A percentile compares a stretch with the other conserved stretches of the same genome.
These are phyloP conservation scores for Cotesia glomerata DNA, from an alignment of 1,140 invertebrate species.

Conservation along the genomic window DNA sequence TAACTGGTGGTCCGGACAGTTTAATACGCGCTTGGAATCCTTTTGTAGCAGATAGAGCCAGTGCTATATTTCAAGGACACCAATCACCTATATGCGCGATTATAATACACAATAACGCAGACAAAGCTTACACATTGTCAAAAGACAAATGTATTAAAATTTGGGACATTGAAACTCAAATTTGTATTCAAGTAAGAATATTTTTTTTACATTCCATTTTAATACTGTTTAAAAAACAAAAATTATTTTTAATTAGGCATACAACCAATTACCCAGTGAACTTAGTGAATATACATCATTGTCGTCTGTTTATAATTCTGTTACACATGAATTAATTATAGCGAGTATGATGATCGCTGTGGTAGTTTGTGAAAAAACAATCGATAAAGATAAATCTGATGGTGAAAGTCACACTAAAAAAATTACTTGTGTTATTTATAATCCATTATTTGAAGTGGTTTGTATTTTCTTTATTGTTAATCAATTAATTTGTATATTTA, in stretches of 20 bases:
- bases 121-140: constrained; percentile 67
- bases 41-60: constrained; percentile 71
- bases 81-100: constrained; percentile 71
- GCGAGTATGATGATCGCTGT: constrained; percentile 68
- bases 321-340: constrained; percentile 70
- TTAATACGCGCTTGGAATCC: constrained; percentile 77
- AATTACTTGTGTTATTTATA: constrained; percentile 72
- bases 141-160: constrained; percentile 74
- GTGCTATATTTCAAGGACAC: constrained; percentile 71
- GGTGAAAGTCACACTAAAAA: constrained; percentile 71
- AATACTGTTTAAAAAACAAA: background rate
- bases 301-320: constrained; percentile 68
- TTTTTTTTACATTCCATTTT: constrained; percentile 14
- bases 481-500: no score
- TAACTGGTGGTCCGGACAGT: constrained; percentile 77
- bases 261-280: constrained; percentile 66
- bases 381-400: constrained; percentile 70
- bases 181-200: constrained; percentile 65
- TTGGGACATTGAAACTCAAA: constrained; percentile 69
- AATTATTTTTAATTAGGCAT: constrained; percentile 61
- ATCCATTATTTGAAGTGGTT: constrained; percentile 72
- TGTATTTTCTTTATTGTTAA: background rate
- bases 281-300: constrained; percentile 67
- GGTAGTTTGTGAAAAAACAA: constrained; percentile 67
- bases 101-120: constrained; percentile 65